These are phyloP conservation scores for Acomys russatus DNA, from an alignment of 2,797 vertebrate species.

Conservation along the genomic window DNA sequence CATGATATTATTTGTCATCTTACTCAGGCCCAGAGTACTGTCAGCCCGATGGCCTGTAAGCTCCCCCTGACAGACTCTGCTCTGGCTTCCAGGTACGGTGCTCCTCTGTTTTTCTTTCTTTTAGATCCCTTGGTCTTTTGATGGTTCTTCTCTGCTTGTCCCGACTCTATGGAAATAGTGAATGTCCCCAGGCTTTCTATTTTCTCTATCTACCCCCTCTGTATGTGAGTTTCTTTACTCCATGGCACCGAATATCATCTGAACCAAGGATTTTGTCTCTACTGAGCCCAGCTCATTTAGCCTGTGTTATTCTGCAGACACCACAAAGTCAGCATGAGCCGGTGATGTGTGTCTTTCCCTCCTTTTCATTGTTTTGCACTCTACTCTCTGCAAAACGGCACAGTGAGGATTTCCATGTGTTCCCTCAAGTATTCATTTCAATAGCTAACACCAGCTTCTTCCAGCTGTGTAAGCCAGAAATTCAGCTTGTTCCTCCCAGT, in stretches of 20 bases:
- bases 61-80: background rate
- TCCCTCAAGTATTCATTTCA: background rate
- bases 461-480: background rate
- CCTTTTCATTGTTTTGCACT: background rate
- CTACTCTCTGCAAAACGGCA: background rate
- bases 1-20: background rate
- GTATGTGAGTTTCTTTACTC: background rate
- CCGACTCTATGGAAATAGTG: background rate
- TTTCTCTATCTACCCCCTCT: background rate
- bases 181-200: background rate
- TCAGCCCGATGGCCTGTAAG: background rate
- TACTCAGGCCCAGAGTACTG: background rate
- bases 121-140: background rate
- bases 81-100: background rate
- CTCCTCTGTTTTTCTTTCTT: background rate
- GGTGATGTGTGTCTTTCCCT: background rate
- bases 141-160: background rate
- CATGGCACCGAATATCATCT: background rate
- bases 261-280: background rate
- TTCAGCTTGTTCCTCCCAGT: background rate
- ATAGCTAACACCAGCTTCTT: background rate
- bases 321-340: background rate
- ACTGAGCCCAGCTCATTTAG: background rate
- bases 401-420: background rate
- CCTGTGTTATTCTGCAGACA: background rate